Evolutionary conservation across 2,888 invertebrate genomes (phyloP), one percentile per base, ranked within the genome.

Genomic region (Drosophila bunnanda): DNA sequence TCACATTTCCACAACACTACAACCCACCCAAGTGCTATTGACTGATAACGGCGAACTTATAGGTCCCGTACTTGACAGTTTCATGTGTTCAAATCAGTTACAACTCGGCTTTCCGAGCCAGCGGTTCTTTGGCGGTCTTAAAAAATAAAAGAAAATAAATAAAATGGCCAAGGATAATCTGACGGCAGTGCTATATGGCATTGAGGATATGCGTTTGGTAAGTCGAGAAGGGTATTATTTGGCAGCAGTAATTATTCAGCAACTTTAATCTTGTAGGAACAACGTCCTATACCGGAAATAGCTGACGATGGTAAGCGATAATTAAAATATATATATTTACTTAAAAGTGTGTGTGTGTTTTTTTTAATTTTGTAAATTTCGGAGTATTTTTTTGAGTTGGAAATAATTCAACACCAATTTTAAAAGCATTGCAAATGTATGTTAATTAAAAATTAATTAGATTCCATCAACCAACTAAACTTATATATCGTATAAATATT

Each of bases 281-380:
- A 97, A 93, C 94, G 95, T 30, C 95, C 96, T 0, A 94, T 97
- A 77, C 97, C 97, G 39, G 94, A 95, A 91, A 96, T 97, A 56
- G 93, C 93, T 25, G 95, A 95, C 34, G 94, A 96, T 93, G 96
- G 83, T 86, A 59, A 73, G 79, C 39, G n/a, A 12, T 10, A 12
- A 15, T 22, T 34, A 32, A 15, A 4, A 20, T 13, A 3, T 17
- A 25, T 36, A 7, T 25, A 22, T 44, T 7, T 25, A 3, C 8
- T 32, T 32, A 10, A 10, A 43, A 13, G 13, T 22, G 12, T 20
- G 20, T n/a, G n/a, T n/a, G n/a, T n/a, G n/a, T n/a, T n/a, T n/a
- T n/a, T n/a, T n/a, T n/a, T n/a, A n/a, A 6, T 20, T 41, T 43
- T 22, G 15, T 2, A 0, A 44, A 2, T 25, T 8, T 12, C 10